A percentile compares a stretch with the other conserved stretches of the same genome.
These are phyloP conservation scores for Bufo gargarizans DNA, from an alignment of 2,113 vertebrate species.

Conservation along the genomic window DNA sequence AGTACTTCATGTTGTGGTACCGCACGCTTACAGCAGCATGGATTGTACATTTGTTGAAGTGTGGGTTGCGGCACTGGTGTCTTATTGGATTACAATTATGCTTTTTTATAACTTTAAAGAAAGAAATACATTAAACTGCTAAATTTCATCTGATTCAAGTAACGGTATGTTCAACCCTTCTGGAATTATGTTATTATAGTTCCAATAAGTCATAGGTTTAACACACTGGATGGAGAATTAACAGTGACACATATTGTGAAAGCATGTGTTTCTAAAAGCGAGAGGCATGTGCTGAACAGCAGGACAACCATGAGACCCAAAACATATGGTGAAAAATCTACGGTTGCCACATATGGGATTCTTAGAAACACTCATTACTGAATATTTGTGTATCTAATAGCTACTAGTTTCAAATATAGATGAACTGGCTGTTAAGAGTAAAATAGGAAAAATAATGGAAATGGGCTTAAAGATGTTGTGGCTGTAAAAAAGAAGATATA, in stretches of 20 bases:
- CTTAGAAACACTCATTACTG: constrained; percentile 24
- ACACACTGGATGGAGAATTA: constrained; percentile 19
- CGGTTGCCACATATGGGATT: constrained; percentile 43
- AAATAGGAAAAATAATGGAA: neutral
- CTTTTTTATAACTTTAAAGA: neutral
- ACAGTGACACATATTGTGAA: constrained; percentile 50
- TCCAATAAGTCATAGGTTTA: constrained; percentile 18
- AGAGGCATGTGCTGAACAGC: constrained; percentile 31
- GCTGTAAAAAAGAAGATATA: neutral
- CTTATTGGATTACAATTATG: neutral
- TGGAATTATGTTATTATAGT: neutral
- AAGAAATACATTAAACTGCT: neutral
- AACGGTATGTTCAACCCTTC: neutral
- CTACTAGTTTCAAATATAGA: neutral
- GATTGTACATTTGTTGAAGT: no score
- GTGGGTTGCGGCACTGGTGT: no score
- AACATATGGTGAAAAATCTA: constrained; percentile 41
- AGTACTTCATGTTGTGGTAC: no score
- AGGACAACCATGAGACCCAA: constrained; percentile 46
- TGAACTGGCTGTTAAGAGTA: neutral
- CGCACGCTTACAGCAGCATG: no score
- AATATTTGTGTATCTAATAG: constrained; percentile 12
- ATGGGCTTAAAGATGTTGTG: neutral
- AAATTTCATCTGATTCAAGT: neutral
- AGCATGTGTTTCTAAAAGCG: constrained; percentile 28